Percentiles rank a stretch among this genome's conserved stretches.
phyloP scores from a whole-genome alignment of 2,113 vertebrate species.

The Genyomyrus donnyi region DNA sequence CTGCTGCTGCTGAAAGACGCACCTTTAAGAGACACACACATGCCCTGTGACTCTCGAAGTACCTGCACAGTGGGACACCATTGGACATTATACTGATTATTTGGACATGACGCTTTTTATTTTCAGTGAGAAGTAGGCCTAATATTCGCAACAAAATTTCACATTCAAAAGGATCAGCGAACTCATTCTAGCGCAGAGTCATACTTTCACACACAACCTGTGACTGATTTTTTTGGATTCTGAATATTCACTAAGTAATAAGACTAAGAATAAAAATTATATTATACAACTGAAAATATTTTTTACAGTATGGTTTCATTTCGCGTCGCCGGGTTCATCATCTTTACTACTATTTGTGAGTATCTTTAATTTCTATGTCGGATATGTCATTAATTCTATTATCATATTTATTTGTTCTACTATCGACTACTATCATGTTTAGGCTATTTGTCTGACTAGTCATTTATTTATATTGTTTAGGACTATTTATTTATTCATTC shows the following conservation, averaged over 20 bases:
- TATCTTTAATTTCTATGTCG: neutral
- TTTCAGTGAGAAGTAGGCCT: neutral
- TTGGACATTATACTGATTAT: neutral
- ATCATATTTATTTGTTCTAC: neutral
- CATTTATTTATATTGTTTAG: neutral
- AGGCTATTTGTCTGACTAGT: neutral
- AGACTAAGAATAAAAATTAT: neutral
- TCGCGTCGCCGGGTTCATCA: neutral
- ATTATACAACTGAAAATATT: neutral
- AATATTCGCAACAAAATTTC: neutral
- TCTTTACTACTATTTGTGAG: neutral
- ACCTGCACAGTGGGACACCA: neutral
- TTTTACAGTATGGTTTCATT: conserved; percentile 7
- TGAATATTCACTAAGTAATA: neutral
- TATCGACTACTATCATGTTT: neutral
- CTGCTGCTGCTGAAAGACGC: neutral
- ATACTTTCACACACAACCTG: neutral
- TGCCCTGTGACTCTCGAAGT: neutral
- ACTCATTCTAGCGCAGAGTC: neutral
- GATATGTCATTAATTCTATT: neutral
- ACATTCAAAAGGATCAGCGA: neutral
- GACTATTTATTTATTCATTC: neutral
- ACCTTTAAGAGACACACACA: neutral
- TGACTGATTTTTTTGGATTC: neutral
- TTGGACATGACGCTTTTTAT: neutral